Evolutionary conservation across 2,797 vertebrate species (phyloP).

Genomic region (Botia kubotai): DNA sequence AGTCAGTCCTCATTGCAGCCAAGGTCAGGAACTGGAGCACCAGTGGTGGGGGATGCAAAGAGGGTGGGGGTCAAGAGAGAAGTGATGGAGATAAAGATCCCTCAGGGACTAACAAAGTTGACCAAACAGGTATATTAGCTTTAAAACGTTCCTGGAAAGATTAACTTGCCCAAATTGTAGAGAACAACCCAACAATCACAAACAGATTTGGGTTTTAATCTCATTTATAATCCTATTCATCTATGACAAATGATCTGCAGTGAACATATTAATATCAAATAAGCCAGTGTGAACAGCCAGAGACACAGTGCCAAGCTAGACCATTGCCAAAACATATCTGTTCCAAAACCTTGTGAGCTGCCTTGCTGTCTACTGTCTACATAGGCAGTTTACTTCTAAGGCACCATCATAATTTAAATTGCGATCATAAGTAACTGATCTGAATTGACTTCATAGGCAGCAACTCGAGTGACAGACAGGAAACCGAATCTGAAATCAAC

Average conservation of each 20-base stretch:
- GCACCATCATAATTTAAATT: no score
- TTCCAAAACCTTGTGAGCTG: not conserved
- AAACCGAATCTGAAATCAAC: not conserved
- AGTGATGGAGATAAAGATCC: conserved; percentile 52
- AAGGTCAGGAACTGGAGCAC: conserved; percentile 74
- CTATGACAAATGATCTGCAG: not conserved
- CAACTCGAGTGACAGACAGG: not conserved
- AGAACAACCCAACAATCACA: conserved; percentile 17
- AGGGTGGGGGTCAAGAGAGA: no score
- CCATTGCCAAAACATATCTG: not conserved
- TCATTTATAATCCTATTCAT: conserved; percentile 1
- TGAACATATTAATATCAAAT: not conserved
- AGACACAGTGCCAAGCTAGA: not conserved
- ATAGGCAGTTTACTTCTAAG: not conserved
- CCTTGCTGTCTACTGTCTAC: not conserved
- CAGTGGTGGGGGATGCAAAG: conserved; percentile 18
- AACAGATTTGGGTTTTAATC: not conserved
- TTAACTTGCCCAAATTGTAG: not conserved
- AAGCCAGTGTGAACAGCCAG: not conserved
- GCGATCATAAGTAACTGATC: no score
- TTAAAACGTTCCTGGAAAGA: not conserved
- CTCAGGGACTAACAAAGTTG: not conserved
- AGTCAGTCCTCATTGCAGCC: conserved; percentile 73
- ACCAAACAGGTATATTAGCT: conserved; percentile 5
- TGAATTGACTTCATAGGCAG: not conserved